phyloP scores from a whole-genome alignment of 2,113 vertebrate genomes.

The zebrafish (Danio rerio) region GRCz12tu NC_133196.1:31375001-31375500 shows the following conservation, averaged over 20 bases:
- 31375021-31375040: background rate
- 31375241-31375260: background rate
- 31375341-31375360: background rate
- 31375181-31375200: background rate
- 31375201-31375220: background rate
- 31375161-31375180: background rate
- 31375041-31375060: background rate
- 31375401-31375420: constrained; percentile 9
- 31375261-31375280: background rate
- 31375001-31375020: background rate
- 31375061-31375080: background rate
- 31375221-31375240: constrained; percentile 20
- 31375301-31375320: background rate
- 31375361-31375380: constrained; percentile 12
- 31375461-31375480: background rate
- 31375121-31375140: constrained; percentile 30
- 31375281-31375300: background rate
- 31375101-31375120: constrained; percentile 4
- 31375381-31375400: constrained; percentile 18
- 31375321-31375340: background rate
- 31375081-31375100: background rate
- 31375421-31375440: constrained; percentile 5
- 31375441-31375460: background rate
- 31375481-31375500: constrained; percentile 7
- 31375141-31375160: constrained; percentile 4